phyloP scores from a whole-genome alignment of 2,888 invertebrate genomes.

The Tryphoninae sp. region DNA sequence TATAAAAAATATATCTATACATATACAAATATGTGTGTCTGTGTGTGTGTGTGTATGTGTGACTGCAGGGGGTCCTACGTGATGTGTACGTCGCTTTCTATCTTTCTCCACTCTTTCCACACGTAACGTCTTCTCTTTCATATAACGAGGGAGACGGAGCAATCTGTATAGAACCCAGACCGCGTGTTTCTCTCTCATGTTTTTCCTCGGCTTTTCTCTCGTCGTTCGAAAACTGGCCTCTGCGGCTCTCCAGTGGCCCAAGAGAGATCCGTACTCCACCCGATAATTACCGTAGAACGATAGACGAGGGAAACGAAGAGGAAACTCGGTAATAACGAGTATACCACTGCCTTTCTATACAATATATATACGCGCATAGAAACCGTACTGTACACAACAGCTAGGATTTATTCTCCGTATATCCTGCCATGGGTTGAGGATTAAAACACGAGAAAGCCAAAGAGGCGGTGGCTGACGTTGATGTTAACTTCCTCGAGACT shows the following conservation, averaged over 20 bases:
- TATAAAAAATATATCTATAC: neutral
- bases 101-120: constrained; percentile 36
- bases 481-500: constrained; percentile 4
- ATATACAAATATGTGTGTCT: neutral
- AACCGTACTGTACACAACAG: neutral
- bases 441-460: constrained; percentile 7
- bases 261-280: constrained; percentile 47
- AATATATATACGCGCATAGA: constrained; percentile 6
- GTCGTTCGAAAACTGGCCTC: constrained; percentile 44
- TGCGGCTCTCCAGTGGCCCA: constrained; percentile 36
- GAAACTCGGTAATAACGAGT: constrained; percentile 53
- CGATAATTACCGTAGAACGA: constrained; percentile 59
- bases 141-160: neutral
- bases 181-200: constrained; percentile 52
- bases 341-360: constrained; percentile 10
- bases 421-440: neutral
- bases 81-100: constrained; percentile 32
- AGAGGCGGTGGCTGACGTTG: constrained; percentile 21
- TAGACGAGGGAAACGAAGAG: constrained; percentile 41
- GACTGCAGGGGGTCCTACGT: constrained; percentile 1
- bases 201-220: constrained; percentile 43
- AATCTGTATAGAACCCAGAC: neutral
- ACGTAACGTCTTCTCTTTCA: constrained; percentile 30
- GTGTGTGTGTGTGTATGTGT: constrained; percentile 1
- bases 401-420: constrained; percentile 17